These are phyloP conservation scores for Drosophila obscura DNA, from an alignment of 1,140 invertebrate genomes.

Conservation along the genomic window DNA sequence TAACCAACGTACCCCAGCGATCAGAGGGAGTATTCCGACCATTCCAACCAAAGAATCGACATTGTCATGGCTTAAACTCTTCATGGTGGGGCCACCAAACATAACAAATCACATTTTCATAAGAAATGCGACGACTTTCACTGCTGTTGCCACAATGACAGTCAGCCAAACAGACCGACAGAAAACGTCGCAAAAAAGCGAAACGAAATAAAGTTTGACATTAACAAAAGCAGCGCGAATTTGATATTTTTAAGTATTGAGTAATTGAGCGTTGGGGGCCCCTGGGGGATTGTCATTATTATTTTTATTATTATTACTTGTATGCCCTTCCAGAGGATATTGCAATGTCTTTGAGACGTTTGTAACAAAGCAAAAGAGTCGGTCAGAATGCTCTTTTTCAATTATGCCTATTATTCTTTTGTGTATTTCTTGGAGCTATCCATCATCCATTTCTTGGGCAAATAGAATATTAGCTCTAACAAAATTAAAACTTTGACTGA, in stretches of 20 bases:
- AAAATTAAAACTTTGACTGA: too few relatives aligned
- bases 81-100: constrained; percentile 10
- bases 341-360: too few relatives aligned
- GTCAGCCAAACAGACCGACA: constrained; percentile 8
- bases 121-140: constrained; percentile 70
- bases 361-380: too few relatives aligned
- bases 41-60: constrained; percentile 42
- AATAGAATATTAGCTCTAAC: too few relatives aligned
- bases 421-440: too few relatives aligned
- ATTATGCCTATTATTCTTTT: too few relatives aligned
- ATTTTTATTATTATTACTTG: constrained; percentile 6
- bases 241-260: constrained; percentile 67
- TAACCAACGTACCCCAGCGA: constrained; percentile 15
- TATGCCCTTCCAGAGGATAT: too few relatives aligned
- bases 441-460: background rate
- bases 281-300: constrained; percentile 48
- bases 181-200: constrained; percentile 15
- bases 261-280: constrained; percentile 61
- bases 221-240: constrained; percentile 42
- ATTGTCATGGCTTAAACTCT: constrained; percentile 45
- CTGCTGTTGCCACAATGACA: constrained; percentile 40
- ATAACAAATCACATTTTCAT: constrained; percentile 40
- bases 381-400: too few relatives aligned
- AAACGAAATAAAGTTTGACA: constrained; percentile 46
- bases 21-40: background rate